Evolutionary conservation across 2,113 vertebrate genomes (phyloP), one percentile per base, ranked within the genome.

Genomic region (Hemiprocne comata): DNA sequence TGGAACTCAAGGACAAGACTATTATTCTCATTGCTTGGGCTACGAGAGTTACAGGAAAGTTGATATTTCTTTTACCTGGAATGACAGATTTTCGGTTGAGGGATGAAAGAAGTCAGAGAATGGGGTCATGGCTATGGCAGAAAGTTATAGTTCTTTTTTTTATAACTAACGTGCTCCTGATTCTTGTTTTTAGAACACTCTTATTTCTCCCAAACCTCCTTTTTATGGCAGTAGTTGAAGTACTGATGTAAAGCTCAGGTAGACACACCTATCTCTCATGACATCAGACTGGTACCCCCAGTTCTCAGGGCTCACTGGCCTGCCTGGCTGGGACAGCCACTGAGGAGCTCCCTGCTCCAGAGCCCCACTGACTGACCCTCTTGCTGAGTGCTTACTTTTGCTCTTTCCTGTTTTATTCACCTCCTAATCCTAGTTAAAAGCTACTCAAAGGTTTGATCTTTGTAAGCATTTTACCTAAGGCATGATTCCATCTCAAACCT

Each of bases 401-500:
- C 51, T 93, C 65, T 67, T 95, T 94, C 91, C 95, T 94, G 71
- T 77, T 91, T 62, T 33, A 94, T 87, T 96, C 85, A 79, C 48
- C 20, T 60, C 93, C 65, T 93, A 95, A 95, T 94, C 94, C 95
- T 38, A 73, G 58, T 73, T 95, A 95, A 96, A 96, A 95, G 96
- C 78, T 71, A 48, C 83, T 87, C 57, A 82, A 91, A 95, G 87
- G 89, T 55, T 93, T 85, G 71, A 64, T 95, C 64, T 96, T 44
- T 14, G 62, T 60, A 85, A 87, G 93, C 51, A 55, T 95, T 97
- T 95, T 55, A 85, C 95, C 89, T 77, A 53, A 95, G 96, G 93
- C 95, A 67, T 58, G 87, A 85, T 87, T 95, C 87, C 95, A 94
- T 72, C 86, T 94, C 90, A 78, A 74, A 34, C 21, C 70, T 90